phyloP scores from a whole-genome alignment of 2,113 vertebrate species.

The Talpa occidentalis region DNA sequence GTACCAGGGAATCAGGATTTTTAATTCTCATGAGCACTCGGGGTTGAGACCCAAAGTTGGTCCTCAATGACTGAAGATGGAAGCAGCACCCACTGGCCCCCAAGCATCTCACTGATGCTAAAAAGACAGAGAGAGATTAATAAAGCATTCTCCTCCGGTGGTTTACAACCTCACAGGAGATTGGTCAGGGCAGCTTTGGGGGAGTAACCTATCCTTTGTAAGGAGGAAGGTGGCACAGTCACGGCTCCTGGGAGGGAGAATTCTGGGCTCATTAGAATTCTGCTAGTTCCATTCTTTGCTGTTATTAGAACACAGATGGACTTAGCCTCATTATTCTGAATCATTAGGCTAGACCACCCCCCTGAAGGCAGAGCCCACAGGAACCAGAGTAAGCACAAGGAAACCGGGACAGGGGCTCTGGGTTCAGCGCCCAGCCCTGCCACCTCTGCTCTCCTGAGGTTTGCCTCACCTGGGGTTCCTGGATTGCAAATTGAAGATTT shows the following conservation, averaged over 20 bases:
- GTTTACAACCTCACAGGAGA: not conserved
- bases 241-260: too few species aligned
- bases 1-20: not conserved
- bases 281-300: not conserved
- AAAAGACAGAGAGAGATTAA: not conserved
- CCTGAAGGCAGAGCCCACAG: not conserved
- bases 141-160: not conserved
- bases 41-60: not conserved
- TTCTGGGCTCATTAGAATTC: not conserved
- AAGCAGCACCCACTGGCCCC: not conserved
- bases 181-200: not conserved
- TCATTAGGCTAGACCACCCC: not conserved
- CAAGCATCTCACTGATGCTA: fast-evolving
- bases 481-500: not conserved
- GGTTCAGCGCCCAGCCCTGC: not conserved
- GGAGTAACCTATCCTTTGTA: not conserved
- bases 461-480: not conserved
- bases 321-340: not conserved
- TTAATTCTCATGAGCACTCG: not conserved
- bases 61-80: not conserved
- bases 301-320: not conserved
- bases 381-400: not conserved
- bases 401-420: not conserved
- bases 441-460: not conserved
- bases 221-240: not conserved